Evolutionary conservation across 2,888 invertebrate species (phyloP), one percentile per base, ranked within the genome.

Genomic region (Zaprionus obscuricornis): DNA sequence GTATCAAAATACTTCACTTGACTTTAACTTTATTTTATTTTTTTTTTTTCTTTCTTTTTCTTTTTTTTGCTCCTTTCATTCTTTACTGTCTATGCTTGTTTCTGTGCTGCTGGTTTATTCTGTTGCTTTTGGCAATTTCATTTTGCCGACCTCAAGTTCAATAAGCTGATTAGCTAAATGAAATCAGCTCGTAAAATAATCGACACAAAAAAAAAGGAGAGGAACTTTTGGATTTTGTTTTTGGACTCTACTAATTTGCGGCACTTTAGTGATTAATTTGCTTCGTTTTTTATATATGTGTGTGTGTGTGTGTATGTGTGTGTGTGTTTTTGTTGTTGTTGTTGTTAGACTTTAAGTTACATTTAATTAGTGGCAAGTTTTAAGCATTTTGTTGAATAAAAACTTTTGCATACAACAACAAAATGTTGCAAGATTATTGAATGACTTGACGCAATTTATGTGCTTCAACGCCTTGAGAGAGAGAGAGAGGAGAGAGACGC

Each of bases 141-240:
- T n/a, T 31, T 7, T 16, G 20, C 55, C 66, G 58, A 58, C 57
- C 77, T 77, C 50, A 74, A 84, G 74, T 67, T 81, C 82, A 81
- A 84, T 84, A 82, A 78, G 85, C 85, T 74, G 78, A 78, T 84
- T 81, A 84, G 70, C 78, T 58, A 63, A 78, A 81, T 70, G 66
- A 81, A 78, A 73, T 73, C 76, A 72, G 52, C 67, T 64, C 52
- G 56, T 58, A 45, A 57, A 73, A 59, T 52, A 54, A 68, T 52
- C n/a, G n/a, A n/a, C n/a, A n/a, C n/a, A n/a, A n/a, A n/a, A n/a
- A n/a, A n/a, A 75, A 64, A 62, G 37, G 55, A 64, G 57, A 57
- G 47, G 26, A 52, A 65, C 56, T 40, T 29, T 36, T 17, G 36
- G 24, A 47, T 31, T 59, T 31, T 16, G 4, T 36, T 13, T 22